Evolutionary conservation across 2,797 vertebrate species (phyloP).

Genomic region (Centropyge bicolor): DNA sequence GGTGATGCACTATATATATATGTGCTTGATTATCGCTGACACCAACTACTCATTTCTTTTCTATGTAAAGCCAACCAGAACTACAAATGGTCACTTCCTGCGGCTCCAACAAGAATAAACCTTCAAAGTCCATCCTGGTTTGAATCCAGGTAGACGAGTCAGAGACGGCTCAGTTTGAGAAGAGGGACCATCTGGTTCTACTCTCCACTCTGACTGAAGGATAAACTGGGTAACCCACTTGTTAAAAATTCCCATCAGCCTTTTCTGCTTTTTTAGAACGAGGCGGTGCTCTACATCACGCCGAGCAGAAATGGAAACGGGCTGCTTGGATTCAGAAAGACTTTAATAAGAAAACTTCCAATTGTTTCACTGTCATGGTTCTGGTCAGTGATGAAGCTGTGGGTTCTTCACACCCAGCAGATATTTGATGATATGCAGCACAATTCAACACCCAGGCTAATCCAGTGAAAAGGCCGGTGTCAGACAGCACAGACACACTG

Average conservation of each 20-base stretch:
- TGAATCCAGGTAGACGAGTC: background rate
- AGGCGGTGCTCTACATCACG: conserved; percentile 26
- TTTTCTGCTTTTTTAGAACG: background rate
- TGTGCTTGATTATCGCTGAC: too few relatives aligned
- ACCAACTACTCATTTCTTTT: background rate
- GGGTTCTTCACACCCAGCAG: background rate
- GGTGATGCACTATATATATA: too few relatives aligned
- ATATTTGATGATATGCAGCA: background rate
- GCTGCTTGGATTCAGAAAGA: background rate
- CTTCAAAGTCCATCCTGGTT: background rate
- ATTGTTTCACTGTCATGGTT: background rate
- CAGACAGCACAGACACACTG: too few relatives aligned
- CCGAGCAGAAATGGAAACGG: background rate
- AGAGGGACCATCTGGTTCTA: background rate
- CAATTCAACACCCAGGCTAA: background rate
- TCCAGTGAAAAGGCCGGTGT: too few relatives aligned
- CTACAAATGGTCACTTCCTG: background rate
- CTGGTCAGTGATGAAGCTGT: background rate
- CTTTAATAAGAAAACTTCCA: background rate
- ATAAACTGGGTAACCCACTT: conserved; percentile 50
- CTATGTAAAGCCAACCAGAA: background rate
- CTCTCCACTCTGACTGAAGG: background rate
- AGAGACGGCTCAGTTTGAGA: background rate
- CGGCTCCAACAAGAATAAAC: background rate
- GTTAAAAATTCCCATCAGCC: conserved; percentile 36